These are phyloP conservation scores for Eriosoma lanigerum DNA, from an alignment of 1,140 invertebrate genomes.

Conservation along the genomic window DNA sequence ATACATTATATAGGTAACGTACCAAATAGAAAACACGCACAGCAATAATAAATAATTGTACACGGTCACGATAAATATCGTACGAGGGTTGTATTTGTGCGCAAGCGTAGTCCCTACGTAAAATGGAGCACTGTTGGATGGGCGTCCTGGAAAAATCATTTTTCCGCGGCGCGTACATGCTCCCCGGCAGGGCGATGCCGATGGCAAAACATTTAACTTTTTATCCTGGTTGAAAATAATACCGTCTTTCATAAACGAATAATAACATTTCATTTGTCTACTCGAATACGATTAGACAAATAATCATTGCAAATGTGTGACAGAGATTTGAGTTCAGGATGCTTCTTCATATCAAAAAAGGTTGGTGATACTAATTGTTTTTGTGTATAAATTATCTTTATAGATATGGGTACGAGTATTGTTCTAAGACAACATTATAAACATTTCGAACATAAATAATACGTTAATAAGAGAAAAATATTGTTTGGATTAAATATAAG, in stretches of 20 bases:
- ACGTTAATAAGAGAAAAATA: neutral
- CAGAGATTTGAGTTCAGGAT: constrained; percentile 55
- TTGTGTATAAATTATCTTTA: neutral
- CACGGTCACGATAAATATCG: constrained; percentile 37
- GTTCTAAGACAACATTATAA: no score
- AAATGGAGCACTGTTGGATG: constrained; percentile 29
- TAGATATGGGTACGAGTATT: neutral
- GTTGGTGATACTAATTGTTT: constrained; percentile 48
- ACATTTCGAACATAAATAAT: neutral
- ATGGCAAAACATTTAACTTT: constrained; percentile 16
- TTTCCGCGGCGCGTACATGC: constrained; percentile 38
- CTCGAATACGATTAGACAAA: neutral
- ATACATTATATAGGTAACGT: neutral
- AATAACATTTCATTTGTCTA: neutral
- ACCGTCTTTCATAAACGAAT: neutral
- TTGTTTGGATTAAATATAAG: neutral
- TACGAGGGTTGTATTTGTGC: constrained; percentile 19
- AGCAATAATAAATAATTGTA: constrained; percentile 22
- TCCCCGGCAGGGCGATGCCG: constrained; percentile 35
- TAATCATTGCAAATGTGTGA: constrained; percentile 54
- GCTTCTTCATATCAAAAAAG: constrained; percentile 56
- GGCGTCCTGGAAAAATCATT: constrained; percentile 52
- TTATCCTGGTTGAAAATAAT: neutral
- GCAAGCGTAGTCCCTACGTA: constrained; percentile 31
- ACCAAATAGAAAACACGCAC: neutral